A percentile compares a stretch with the other conserved stretches of the same genome.
Evolutionary conservation across 2,113 vertebrate genomes (phyloP).

Genomic region (Peromyscus polionotus): DNA sequence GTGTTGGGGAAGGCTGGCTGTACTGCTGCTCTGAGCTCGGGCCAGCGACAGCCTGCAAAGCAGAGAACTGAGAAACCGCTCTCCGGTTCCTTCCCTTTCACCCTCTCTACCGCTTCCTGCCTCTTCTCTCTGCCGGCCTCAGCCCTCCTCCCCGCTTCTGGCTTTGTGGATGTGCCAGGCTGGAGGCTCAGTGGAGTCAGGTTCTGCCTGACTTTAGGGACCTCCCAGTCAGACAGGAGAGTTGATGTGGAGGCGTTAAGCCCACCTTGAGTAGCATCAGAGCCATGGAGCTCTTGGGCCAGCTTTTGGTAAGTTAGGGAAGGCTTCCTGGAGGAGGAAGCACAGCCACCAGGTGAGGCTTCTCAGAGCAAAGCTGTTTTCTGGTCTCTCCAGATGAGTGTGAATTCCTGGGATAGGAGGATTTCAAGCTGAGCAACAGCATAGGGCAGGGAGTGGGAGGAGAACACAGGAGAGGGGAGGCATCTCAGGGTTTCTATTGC

Average conservation of each 20-base stretch:
- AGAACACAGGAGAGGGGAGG: background rate
- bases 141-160: background rate
- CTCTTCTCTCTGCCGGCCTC: background rate
- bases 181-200: background rate
- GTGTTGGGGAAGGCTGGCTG: constrained; percentile 51
- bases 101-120: background rate
- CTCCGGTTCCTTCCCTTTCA: too few species aligned
- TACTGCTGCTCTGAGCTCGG: background rate
- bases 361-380: background rate
- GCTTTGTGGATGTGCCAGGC: background rate
- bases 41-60: background rate
- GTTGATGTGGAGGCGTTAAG: background rate
- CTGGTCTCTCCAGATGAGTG: background rate
- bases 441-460: background rate
- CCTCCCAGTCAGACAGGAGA: background rate
- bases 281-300: background rate
- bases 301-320: constrained; percentile 10
- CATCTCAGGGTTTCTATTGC: background rate
- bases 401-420: background rate
- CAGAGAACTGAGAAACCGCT: background rate
- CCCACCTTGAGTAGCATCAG: background rate
- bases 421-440: background rate
- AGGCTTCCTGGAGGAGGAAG: constrained; percentile 56
- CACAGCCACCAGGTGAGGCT: background rate
- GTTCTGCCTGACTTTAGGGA: background rate